Evolutionary conservation across 2,888 invertebrate species (phyloP), one percentile per base, ranked within the genome.

Genomic region (Notodonta dromedarius): DNA sequence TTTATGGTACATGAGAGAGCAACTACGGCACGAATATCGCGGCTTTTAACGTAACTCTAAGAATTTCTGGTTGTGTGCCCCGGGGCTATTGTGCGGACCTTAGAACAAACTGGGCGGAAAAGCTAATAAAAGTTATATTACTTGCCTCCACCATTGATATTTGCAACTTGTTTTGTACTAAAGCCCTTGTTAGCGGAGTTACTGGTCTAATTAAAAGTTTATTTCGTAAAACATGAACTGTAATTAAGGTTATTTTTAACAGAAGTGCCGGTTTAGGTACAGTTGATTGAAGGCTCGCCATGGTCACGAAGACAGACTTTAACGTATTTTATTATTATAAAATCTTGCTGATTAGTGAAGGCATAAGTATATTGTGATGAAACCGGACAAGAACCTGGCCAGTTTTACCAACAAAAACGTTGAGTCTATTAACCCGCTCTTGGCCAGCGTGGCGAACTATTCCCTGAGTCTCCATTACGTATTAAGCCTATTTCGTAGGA

Each of bases 41-140:
- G 71, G 74, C 75, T 72, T 77, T 72, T 60, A 58, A 70, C 56
- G 61, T 64, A 58, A 61, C 61, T 69, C 51, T 58, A 69, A 78
- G 77, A 75, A 71, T 67, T 78, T 75, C 72, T 72, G 75, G 73
- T 68, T 63, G 14, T 57, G 66, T 56, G 68, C 70, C 70, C 54
- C 63, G 69, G 65, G 24, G 69, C 59, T 63, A 46, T 63, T 63
- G 55, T 76, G 66, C 62, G 64, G 56, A 39, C 56, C 48, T 42
- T 57, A 62, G 63, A 56, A 66, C 61, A 54, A 52, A 61, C 61
- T 62, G 63, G 42, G 57, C 55, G 58, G 55, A 58, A 55, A 61
- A 58, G 51, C 63, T 65, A 59, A 70, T 73, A 74, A 68, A 75
- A 75, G 52, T 57, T 54, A n/a, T 39, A 39, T 54, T 39, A 39